Percentiles rank a stretch among this genome's conserved stretches.
Conservation (phyloP, 2,888 invertebrate species). For the Drosophila nr. perissopoda region DNA sequence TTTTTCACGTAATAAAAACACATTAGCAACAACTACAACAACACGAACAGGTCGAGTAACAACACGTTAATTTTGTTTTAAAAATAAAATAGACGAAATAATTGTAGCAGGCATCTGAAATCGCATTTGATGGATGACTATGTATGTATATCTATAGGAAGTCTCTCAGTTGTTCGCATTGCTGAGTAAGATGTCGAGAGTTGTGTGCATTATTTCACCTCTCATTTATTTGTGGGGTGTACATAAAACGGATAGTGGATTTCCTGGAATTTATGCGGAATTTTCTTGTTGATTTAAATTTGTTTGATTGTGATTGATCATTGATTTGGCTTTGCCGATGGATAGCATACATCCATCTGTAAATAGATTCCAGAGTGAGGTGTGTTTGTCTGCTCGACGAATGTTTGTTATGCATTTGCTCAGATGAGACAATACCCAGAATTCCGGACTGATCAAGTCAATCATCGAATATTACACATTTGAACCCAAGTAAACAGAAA, state of each 20-base stretch:
- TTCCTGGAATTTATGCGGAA: slow-evolving; percentile 78
- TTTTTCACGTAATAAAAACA: slow-evolving; percentile 77
- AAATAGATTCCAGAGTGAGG: slow-evolving; percentile 25
- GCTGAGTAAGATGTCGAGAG: slow-evolving; percentile 57
- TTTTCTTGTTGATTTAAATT: slow-evolving; percentile 45
- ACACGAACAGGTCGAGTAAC: slow-evolving; percentile 43
- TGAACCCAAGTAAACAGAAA: background rate
- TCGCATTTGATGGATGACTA: slow-evolving; percentile 74
- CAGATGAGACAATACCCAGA: background rate
- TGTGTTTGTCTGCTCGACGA: slow-evolving; percentile 2
- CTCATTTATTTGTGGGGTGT: slow-evolving; percentile 31
- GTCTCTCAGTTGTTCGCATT: slow-evolving; percentile 12
- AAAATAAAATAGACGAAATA: slow-evolving; percentile 80
- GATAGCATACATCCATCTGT: slow-evolving; percentile 27
- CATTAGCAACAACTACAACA: slow-evolving; percentile 65
- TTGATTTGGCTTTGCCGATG: slow-evolving; percentile 56
- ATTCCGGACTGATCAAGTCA: background rate
- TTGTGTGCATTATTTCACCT: slow-evolving; percentile 43
- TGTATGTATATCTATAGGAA: slow-evolving; percentile 36
- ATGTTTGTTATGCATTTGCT: slow-evolving; percentile 6
- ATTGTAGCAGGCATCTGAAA: slow-evolving; percentile 65
- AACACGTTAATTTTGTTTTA: slow-evolving; percentile 69
- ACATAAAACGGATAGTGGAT: slow-evolving; percentile 64
- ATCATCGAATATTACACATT: background rate
- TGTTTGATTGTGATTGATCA: slow-evolving; percentile 74